These are phyloP conservation scores for Antigone vipio DNA, from an alignment of 2,113 vertebrate species.

Conservation along the genomic window DNA sequence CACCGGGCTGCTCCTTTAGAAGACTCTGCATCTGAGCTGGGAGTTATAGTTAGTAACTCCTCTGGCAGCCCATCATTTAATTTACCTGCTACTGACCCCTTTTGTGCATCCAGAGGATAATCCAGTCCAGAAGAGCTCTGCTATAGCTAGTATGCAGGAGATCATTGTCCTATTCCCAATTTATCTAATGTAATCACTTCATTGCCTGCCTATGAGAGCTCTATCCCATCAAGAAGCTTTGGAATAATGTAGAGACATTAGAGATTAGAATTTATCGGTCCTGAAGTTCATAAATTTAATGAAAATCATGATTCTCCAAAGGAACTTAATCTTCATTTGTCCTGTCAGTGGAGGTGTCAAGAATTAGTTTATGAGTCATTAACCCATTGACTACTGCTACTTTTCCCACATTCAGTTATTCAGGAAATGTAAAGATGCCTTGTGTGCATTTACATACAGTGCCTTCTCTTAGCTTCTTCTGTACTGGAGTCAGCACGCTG, in stretches of 20 bases:
- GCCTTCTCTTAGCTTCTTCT: background rate
- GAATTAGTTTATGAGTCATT: slow-evolving; percentile 28
- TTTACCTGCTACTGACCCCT: slow-evolving; percentile 19
- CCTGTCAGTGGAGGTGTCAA: slow-evolving; percentile 1
- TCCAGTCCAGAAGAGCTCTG: background rate
- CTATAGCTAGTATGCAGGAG: background rate
- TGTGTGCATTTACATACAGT: background rate
- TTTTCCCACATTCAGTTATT: slow-evolving; percentile 18
- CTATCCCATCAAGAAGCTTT: slow-evolving; percentile 43
- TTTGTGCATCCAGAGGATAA: background rate
- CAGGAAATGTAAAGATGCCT: background rate
- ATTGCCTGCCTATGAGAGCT: slow-evolving; percentile 3
- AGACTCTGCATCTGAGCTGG: background rate
- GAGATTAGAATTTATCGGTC: slow-evolving; percentile 64
- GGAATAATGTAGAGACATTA: slow-evolving; percentile 47
- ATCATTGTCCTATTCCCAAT: slow-evolving; percentile 44
- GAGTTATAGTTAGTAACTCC: slow-evolving; percentile 44
- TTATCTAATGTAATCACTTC: slow-evolving; percentile 50
- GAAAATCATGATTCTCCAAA: slow-evolving; percentile 33
- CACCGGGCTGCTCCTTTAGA: background rate
- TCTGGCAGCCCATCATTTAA: slow-evolving; percentile 32
- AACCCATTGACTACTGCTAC: background rate
- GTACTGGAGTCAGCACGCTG: background rate
- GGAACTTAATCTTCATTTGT: slow-evolving; percentile 32
- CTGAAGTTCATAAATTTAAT: slow-evolving; percentile 59